Evolutionary conservation across 2,113 vertebrate genomes (phyloP), one percentile per base, ranked within the genome.

Genomic region (Hepsetus odoe): DNA sequence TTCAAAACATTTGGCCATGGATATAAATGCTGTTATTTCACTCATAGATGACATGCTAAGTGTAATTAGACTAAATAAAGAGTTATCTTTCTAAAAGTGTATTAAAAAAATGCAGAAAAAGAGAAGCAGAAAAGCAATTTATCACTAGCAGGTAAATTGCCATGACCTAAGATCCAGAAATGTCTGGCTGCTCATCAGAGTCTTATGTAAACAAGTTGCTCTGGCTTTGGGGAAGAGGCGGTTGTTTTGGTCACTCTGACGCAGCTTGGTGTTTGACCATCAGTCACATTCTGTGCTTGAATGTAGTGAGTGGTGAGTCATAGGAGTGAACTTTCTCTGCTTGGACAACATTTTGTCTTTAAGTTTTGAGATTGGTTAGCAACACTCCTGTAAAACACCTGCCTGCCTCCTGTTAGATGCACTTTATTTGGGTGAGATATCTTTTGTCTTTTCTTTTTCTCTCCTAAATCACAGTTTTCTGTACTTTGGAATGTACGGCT

Each of bases 271-370:
- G 22, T 70, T 77, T 77, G 66, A 70, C 55, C 55, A 51, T 61
- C 42, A 78, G 30, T 71, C 42, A 78, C 38, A 24, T 30, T 14
- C 22, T 77, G 76, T 78, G n/a, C 76, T 62, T 20, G 55, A 56
- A 61, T 44, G 68, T 33, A 67, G 14, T 14, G 35, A 59, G 24
- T 38, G 16, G 11, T 71, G 67, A 62, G 28, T 61, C 66, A 78
- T 13, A 13, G 14, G 26, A 77, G 2, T 26, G 55, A 22, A 26
- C 8, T 12, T 1, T 33, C 65, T 42, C 16, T 30, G 3, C 56
- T 24, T 16, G 14, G 28, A 30, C 4, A 12, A 32, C 1, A 0
- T 24, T 14, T 12, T 35, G 40, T 49, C 28, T 42, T 46, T 6
- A 13, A 18, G n/a, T 49, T 49, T 18, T 49, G 46, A 49, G 12